Conservation (phyloP, 2,113 vertebrate species). For the Calypte anna region DNA sequence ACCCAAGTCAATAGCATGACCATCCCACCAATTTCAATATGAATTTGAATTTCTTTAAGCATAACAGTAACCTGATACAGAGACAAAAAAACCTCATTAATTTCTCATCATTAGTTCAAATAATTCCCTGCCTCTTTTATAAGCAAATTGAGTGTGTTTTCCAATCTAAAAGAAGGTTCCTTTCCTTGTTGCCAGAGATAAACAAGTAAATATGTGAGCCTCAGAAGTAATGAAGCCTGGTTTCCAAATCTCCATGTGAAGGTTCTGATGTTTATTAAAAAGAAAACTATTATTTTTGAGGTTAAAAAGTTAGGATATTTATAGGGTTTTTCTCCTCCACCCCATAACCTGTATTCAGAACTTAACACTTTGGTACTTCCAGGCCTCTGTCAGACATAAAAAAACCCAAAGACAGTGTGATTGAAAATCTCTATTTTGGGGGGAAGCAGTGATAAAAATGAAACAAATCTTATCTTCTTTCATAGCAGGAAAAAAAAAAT, state of each 20-base stretch:
- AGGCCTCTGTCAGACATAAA: not conserved
- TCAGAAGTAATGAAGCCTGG: not conserved
- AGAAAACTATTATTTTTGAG: not conserved
- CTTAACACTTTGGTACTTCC: not conserved
- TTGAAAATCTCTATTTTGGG: not conserved
- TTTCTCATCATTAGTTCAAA: constrained; percentile 28
- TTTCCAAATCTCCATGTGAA: not conserved
- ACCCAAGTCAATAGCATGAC: constrained; percentile 18
- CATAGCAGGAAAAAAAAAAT: not conserved
- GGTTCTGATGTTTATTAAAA: not conserved
- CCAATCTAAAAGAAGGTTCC: not conserved
- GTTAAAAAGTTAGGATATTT: not conserved
- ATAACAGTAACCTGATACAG: not conserved
- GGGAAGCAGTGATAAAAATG: not conserved
- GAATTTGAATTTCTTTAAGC: constrained; percentile 29
- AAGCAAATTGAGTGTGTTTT: not conserved
- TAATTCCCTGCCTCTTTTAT: constrained; percentile 38
- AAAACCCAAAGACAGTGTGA: not conserved
- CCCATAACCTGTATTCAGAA: not conserved
- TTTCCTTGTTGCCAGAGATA: not conserved
- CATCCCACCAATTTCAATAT: constrained; percentile 29
- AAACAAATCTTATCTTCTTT: not conserved
- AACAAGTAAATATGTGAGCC: not conserved
- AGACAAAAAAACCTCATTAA: not conserved
- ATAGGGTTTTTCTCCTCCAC: not conserved